Conservation (phyloP, 2,888 invertebrate species). For the Ochlodes sylvanus region DNA sequence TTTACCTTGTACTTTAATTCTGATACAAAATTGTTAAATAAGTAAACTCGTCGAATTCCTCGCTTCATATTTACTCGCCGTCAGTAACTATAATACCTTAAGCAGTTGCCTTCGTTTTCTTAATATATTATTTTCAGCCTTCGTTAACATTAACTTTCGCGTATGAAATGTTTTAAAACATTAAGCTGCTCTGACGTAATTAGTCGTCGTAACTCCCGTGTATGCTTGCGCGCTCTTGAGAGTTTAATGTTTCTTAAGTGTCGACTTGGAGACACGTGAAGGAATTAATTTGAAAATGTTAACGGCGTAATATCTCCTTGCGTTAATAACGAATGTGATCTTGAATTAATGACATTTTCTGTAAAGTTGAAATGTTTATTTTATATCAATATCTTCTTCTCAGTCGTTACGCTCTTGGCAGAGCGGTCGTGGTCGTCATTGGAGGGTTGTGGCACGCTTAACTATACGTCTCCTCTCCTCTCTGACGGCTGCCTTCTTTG, state of each 20-base stretch:
- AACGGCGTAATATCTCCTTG: constrained; percentile 29
- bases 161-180: constrained; percentile 76
- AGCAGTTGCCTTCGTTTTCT: constrained; percentile 56
- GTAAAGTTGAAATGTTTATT: constrained; percentile 5
- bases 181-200: constrained; percentile 68
- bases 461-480: too few relatives aligned
- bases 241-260: constrained; percentile 52
- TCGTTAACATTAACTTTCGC: constrained; percentile 62
- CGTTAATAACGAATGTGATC: constrained; percentile 15
- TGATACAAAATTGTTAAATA: too few relatives aligned
- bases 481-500: too few relatives aligned
- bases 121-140: constrained; percentile 61
- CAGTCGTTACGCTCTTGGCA: too few relatives aligned
- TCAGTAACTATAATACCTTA: constrained; percentile 42
- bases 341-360: constrained; percentile 20
- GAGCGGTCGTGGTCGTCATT: too few relatives aligned
- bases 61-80: neutral
- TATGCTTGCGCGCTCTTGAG: constrained; percentile 57
- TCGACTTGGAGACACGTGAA: constrained; percentile 34
- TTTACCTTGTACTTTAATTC: too few relatives aligned
- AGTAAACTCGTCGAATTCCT: neutral
- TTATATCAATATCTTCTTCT: too few relatives aligned
- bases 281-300: constrained; percentile 36
- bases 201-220: constrained; percentile 63
- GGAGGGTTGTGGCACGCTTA: too few relatives aligned